Evolutionary conservation across 1,140 invertebrate genomes (phyloP).

Genomic region (Helicoverpa zea): DNA sequence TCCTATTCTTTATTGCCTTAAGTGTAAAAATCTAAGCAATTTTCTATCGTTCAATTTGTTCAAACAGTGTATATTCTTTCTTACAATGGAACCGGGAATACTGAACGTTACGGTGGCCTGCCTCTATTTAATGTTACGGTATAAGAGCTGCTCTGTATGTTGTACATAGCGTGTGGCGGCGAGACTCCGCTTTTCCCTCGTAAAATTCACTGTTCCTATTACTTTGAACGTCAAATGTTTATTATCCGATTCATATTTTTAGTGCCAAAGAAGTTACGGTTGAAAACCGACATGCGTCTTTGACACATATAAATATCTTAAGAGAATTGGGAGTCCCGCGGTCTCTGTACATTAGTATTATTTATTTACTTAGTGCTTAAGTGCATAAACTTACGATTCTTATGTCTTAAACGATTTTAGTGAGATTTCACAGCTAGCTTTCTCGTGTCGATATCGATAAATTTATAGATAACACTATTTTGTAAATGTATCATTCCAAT

Average conservation of each 20-base stretch:
- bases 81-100: neutral
- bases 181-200: slow-evolving; percentile 12
- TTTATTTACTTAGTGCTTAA: slow-evolving; percentile 84
- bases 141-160: slow-evolving; percentile 56
- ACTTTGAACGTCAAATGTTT: neutral
- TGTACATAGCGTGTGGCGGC: slow-evolving; percentile 73
- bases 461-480: slow-evolving; percentile 49
- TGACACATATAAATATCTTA: neutral
- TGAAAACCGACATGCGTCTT: neutral
- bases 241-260: neutral
- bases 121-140: slow-evolving; percentile 30
- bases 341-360: slow-evolving; percentile 83
- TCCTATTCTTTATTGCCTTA: too few species aligned
- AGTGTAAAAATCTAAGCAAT: neutral
- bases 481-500: slow-evolving; percentile 73
- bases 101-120: slow-evolving; percentile 5
- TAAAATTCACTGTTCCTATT: neutral
- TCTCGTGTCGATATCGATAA: slow-evolving; percentile 59
- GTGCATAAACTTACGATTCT: slow-evolving; percentile 71
- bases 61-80: too few species aligned
- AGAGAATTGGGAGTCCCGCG: slow-evolving; percentile 57
- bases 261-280: neutral
- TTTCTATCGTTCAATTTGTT: too few species aligned
- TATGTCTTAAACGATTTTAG: slow-evolving; percentile 57
- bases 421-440: slow-evolving; percentile 72